phyloP scores from a whole-genome alignment of 2,797 vertebrate species.

The Hippoglossus hippoglossus region DNA sequence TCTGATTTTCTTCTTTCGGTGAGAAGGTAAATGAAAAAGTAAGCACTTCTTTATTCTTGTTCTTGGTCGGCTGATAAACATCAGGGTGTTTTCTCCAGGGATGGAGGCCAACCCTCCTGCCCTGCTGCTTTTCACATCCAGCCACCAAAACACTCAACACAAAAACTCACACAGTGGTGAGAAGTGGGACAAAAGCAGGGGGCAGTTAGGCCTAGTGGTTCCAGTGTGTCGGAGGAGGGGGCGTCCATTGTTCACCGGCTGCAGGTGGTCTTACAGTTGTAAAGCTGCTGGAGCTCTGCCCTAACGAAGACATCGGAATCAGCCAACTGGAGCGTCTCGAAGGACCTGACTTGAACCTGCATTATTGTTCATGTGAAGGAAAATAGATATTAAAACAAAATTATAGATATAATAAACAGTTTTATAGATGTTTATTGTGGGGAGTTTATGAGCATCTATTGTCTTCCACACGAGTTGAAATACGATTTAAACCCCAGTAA shows the following conservation, averaged over 20 bases:
- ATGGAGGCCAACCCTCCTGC: not conserved
- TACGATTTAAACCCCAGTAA: no score
- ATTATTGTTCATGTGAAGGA: no score
- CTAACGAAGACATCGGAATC: constrained; percentile 33
- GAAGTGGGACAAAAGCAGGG: constrained; percentile 37
- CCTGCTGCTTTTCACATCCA: constrained; percentile 13
- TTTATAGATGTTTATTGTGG: no score
- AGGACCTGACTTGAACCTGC: not conserved
- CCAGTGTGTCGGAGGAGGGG: constrained; percentile 5
- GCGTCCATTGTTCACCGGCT: constrained; percentile 51
- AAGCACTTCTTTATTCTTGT: not conserved
- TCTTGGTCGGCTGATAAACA: not conserved
- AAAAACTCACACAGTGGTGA: constrained; percentile 28
- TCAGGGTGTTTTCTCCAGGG: not conserved
- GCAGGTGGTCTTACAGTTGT: constrained; percentile 58
- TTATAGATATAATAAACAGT: no score
- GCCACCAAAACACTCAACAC: not conserved
- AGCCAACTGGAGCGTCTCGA: constrained; percentile 28
- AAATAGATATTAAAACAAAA: no score
- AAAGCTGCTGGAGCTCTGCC: constrained; percentile 32
- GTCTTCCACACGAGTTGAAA: no score
- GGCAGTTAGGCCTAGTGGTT: constrained; percentile 50
- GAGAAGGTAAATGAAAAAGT: not conserved
- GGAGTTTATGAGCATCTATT: no score
- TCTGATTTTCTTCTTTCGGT: no score